Evolutionary conservation across 2,797 vertebrate species (phyloP), one percentile per base, ranked within the genome.

Genomic region (Anabacerthia variegaticeps): DNA sequence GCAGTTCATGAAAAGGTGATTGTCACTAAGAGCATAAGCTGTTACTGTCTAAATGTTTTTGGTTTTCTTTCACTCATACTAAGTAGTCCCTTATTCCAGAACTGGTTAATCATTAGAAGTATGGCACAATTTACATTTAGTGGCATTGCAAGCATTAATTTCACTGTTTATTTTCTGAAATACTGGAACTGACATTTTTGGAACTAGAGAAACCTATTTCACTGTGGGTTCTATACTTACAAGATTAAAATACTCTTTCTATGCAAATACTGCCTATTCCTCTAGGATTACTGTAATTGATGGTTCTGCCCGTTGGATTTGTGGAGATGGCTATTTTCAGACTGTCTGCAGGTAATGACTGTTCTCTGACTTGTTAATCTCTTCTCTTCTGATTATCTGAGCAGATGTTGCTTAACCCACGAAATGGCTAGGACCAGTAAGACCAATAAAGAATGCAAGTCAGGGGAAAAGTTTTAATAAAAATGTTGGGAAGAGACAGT

Each of bases 351-450:
- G 89, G 85, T 95, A 89, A 89, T 89, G 85, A 88, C 86, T 88
- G 72, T 92, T 93, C 75, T 82, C 68, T 93, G 72, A 91, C 78
- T 94, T 77, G 37, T 65, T 96, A 92, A 88, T 92, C 84, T 87
- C 72, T 84, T 71, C 46, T 76, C 22, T 75, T 74, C 62, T 68
- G 88, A 87, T 92, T 88, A 71, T 83, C 75, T 3, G 10, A 85
- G 36, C 72, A 89, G 85, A 80, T 89, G 49, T 65, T 93, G 78
- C 39, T 85, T 96, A 77, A 73, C 27, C n/a, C n/a, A 52, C 5
- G 12, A 74, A 91, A 72, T 51, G 13, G 8, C 17, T 75, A 26
- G 46, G 51, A 59, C 51, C 21, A 28, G 12, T 76, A 68, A 65
- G 12, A 54, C 16, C 63, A 73, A n/a, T 41, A 55, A 71, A 77